Base-by-base conservation (phyloP, 2,113 vertebrate genomes). In the Pituophis catenifer region DNA sequence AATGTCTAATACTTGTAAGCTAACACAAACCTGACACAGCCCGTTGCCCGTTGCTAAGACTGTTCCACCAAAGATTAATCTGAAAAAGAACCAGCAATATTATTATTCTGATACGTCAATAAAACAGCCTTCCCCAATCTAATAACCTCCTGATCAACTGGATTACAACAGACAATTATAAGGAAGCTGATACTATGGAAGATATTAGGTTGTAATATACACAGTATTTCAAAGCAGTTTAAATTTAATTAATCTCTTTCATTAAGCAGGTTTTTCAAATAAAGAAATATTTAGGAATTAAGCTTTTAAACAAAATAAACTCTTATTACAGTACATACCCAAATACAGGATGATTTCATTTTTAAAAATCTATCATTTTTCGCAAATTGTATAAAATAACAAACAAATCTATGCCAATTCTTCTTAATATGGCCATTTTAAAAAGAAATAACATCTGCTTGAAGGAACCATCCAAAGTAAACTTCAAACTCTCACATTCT, bases 21-120 rank as follows among this genome's bases (percentile, higher is more conserved):
- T 98, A 98, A 98, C 96, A 97, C 98, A 98, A 97, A 99, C 99
- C 99, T 98, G 99, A 98, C 91, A 99, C 99, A 87, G 98, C 98
- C 96, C 97, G 98, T 97, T 99, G 99, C 91, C 99, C 99, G 94
- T 99, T 98, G 95, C 98, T 99, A 97, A 99, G 97, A 97, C 95
- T 98, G 98, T 98, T 99, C 99, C 99, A 99, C 99, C 98, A 99
- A 86, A 97, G 98, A 98, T 99, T 99, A 96, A 99, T 96, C 99
- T 99, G 97, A 94, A 98, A 98, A 0, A 89, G 81, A 97, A 96
- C 59, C 88, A 96, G 92, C 93, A 93, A 8, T 26, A 55, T 6
- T 44, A 53, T 90, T 21, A 50, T 58, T 95, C 90, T 96, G 0
- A n/a, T 59, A 90, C 2, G 48, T 81, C 23, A 90, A 29, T 90